These are phyloP conservation scores for Panthera leo DNA, from an alignment of 2,113 vertebrate species.

Conservation along the genomic window DNA sequence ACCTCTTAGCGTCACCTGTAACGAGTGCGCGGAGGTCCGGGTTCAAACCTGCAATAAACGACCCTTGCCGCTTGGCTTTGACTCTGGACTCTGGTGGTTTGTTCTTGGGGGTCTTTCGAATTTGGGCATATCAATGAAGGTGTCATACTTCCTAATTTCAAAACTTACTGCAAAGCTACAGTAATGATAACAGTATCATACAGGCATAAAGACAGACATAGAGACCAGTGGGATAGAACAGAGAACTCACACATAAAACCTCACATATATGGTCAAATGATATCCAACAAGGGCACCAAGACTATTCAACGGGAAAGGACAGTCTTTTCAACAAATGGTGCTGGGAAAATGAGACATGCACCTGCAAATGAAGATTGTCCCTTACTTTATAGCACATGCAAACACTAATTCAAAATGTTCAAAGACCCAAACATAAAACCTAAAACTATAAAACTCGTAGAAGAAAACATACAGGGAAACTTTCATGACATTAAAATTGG, in stretches of 20 bases:
- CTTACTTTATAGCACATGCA: not conserved
- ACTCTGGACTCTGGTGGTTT: no score
- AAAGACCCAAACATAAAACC: not conserved
- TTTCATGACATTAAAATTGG: not conserved
- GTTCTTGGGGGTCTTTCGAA: no score
- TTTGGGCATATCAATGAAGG: not conserved
- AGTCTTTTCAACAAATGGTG: constrained; percentile 3
- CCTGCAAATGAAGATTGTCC: not conserved
- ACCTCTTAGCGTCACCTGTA: no score
- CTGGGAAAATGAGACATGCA: not conserved
- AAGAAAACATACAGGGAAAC: not conserved
- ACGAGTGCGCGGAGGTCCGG: no score
- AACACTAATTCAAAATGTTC: not conserved
- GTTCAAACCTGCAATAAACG: no score
- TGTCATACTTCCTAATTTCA: not conserved
- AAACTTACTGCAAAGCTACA: not conserved
- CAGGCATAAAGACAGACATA: not conserved
- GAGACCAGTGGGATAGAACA: not conserved
- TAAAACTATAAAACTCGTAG: not conserved
- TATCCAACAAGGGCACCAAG: not conserved
- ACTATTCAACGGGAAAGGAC: not conserved
- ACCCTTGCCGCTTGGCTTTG: no score
- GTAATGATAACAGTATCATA: not conserved
- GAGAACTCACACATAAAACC: not conserved
- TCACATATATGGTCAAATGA: not conserved